Evolutionary conservation across 1,140 invertebrate genomes (phyloP).

Genomic region (Halesus radiatus): DNA sequence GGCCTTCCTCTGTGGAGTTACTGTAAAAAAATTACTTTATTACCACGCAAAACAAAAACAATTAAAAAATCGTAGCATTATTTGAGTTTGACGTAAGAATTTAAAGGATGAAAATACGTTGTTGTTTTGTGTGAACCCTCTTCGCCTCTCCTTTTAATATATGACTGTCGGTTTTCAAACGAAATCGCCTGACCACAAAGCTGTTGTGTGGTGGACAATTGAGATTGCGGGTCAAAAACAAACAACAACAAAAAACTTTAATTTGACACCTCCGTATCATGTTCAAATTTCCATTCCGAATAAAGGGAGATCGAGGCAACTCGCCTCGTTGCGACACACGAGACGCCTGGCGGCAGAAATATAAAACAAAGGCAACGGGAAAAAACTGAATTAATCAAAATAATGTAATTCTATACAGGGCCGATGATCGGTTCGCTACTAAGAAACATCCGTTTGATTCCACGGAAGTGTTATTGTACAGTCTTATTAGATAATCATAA

Average conservation of each 20-base stretch:
- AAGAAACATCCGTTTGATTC: too few species aligned
- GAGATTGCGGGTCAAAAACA: background rate
- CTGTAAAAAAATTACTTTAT: too few species aligned
- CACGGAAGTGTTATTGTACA: too few species aligned
- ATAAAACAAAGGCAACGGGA: background rate
- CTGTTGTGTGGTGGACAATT: background rate
- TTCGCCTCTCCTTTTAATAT: too few species aligned
- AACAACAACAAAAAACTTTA: conserved; percentile 3
- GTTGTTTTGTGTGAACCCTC: too few species aligned
- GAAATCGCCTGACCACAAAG: background rate
- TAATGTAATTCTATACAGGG: background rate
- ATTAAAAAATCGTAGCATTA: too few species aligned
- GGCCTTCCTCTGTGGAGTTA: too few species aligned
- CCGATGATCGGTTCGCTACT: conserved; percentile 1
- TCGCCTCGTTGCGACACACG: background rate
- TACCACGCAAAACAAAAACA: too few species aligned
- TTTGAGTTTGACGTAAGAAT: too few species aligned
- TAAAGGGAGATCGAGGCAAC: background rate
- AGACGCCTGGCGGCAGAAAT: conserved; percentile 20
- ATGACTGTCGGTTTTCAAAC: background rate
- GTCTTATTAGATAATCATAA: too few species aligned
- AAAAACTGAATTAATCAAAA: conserved; percentile 20
- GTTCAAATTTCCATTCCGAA: background rate
- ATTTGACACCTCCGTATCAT: conserved; percentile 16
- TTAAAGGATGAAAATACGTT: too few species aligned